Evolutionary conservation across 2,888 invertebrate genomes (phyloP).

Genomic region (Busseola fusca): DNA sequence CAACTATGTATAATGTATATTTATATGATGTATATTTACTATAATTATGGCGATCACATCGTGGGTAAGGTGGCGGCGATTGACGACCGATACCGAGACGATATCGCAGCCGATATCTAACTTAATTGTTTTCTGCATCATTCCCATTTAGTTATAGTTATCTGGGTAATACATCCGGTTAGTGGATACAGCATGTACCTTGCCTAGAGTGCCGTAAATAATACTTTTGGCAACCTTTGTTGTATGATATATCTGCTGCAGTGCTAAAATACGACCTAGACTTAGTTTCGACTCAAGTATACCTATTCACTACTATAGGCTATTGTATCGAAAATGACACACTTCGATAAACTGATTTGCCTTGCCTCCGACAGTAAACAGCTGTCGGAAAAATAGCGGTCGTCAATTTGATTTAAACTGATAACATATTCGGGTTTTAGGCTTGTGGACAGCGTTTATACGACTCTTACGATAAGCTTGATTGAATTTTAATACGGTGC

Average conservation of each 20-base stretch:
- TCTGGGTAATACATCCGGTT: conserved; percentile 43
- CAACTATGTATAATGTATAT: conserved; percentile 61
- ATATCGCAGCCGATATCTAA: conserved; percentile 59
- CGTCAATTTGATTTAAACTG: no score
- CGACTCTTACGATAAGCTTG: no score
- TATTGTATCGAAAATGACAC: no score
- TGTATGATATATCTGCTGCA: not conserved
- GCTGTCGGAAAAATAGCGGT: no score
- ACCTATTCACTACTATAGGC: no score
- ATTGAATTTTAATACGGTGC: no score
- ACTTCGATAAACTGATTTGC: no score
- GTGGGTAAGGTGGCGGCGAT: conserved; percentile 70
- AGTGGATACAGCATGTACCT: conserved; percentile 36
- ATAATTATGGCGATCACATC: conserved; percentile 77
- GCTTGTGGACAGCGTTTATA: no score
- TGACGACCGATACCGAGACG: conserved; percentile 49
- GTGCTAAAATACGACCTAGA: not conserved
- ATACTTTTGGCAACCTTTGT: not conserved
- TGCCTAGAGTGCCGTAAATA: not conserved
- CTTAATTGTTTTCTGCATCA: conserved; percentile 59
- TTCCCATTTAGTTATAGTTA: conserved; percentile 49
- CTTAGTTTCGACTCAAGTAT: not conserved
- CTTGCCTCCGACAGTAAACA: no score
- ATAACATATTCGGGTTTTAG: no score
- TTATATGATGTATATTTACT: conserved; percentile 77